A percentile compares a stretch with the other conserved stretches of the same genome.
Evolutionary conservation across 1,140 invertebrate genomes (phyloP).

Genomic region (Mya arenaria): DNA sequence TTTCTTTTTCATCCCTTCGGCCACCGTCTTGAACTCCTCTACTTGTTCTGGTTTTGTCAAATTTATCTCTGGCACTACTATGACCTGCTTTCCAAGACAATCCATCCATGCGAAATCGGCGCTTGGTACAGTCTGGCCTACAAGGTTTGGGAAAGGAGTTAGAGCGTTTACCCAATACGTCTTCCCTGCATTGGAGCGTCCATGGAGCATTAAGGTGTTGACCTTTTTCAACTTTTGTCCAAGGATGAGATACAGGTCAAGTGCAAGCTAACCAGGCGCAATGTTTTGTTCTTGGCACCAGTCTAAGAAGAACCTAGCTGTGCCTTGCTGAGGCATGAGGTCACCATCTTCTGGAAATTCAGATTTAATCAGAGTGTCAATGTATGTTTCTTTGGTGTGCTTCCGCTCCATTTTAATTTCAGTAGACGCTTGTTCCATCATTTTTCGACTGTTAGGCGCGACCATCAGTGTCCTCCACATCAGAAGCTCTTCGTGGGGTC

Average conservation of each 20-base stretch:
- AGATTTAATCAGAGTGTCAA: not conserved
- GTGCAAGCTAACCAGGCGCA: not conserved
- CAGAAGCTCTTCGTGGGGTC: too few species aligned
- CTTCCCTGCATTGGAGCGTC: constrained; percentile 8
- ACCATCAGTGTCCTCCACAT: too few species aligned
- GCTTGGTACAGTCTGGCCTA: not conserved
- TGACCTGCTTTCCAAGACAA: not conserved
- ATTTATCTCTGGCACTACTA: not conserved
- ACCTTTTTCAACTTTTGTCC: not conserved
- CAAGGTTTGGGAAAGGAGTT: not conserved
- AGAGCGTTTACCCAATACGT: not conserved
- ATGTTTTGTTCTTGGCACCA: not conserved
- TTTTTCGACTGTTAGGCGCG: too few species aligned
- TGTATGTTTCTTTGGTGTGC: too few species aligned
- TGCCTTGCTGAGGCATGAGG: not conserved
- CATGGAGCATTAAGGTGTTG: not conserved
- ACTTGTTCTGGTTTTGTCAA: not conserved
- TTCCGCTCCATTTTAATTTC: too few species aligned
- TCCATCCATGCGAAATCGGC: not conserved
- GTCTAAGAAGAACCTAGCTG: not conserved
- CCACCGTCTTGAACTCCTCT: not conserved
- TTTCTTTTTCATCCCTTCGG: not conserved
- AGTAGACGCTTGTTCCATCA: too few species aligned
- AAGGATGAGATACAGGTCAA: not conserved
- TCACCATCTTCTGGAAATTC: not conserved